Base-by-base conservation (phyloP, 2,797 vertebrate species). In the Schizopygopsis malacanthus region DNA sequence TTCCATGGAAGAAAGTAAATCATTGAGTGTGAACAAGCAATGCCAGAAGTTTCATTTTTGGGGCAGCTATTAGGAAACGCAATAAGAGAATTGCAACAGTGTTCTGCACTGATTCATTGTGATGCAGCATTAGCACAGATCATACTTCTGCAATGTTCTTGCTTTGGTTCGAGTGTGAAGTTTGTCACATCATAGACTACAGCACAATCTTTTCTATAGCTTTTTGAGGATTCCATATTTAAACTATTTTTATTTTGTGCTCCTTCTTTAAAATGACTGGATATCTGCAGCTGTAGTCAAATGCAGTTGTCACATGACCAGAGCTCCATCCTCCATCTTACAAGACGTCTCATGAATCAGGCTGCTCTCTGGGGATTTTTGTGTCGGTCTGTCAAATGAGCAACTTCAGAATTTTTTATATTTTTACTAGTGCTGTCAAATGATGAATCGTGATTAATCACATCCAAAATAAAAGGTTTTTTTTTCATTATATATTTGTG, bases 271-370 rank as follows among this genome's bases (percentile, higher is more conserved):
- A 41, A 2, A 59, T 41, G 52, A 8, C 2, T 37, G 10, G 8
- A 54, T 41, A 43, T 16, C 15, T 6, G 22, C 20, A 1, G 10
- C 43, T 7, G 4, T 41, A 47, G 12, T 18, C 18, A 22, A 0
- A 0, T 56, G 78, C 47, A 9, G 22, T 13, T 33, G 56, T 79
- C 59, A 65, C 47, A 12, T 33, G 78, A 80, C 39, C 59, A 45
- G 41, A 47, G 41, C 25, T 65, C 78, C 41, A 37, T 71, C 47
- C 56, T 67, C 41, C 65, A 56, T 33, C 12, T 81, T 65, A 81
- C 45, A 22, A 52, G 45, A 69, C 63, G 12, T 6, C 28, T 50
- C 28, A 50, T 65, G 43, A 80, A 33, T 70, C 65, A 70, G 18
- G 2, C 28, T 1, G 3, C 45, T 3, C 20, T 13, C 4, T 3